Evolutionary conservation across 2,888 invertebrate species (phyloP), one percentile per base, ranked within the genome.

Genomic region (Agonopterix arenella): DNA sequence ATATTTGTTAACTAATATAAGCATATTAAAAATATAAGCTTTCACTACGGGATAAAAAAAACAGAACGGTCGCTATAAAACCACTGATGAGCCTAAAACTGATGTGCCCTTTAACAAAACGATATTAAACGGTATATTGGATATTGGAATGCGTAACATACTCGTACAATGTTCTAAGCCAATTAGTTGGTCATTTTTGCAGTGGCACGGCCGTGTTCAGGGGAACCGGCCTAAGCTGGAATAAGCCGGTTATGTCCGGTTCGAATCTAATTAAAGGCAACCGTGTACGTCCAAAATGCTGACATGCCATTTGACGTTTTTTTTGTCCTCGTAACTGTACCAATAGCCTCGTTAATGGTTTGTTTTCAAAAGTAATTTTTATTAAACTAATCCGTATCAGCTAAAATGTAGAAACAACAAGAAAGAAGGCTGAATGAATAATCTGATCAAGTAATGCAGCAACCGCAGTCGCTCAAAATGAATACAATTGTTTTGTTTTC

Each of bases 111-210:
- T 80, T 77, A 71, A 73, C 71, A 67, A 70, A 74, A 73, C 61
- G 64, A 77, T 75, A 74, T 79, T 80, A 74, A 73, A 73, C 70
- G 61, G 76, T 72, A 80, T 82, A 84, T 84, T 79, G 79, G 79
- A 78, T 83, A 83, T 81, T 76, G 78, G 79, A 82, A 77, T 76
- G 76, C 73, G 80, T 79, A 77, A 76, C 78, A 75, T 69, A 66
- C 68, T 52, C 46, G 50, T 59, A 70, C 74, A 77, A 76, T 78
- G 78, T 80, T 77, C 81, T 86, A 85, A 86, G 86, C 88, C 88
- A 86, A 85, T 86, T 88, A 88, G 85, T 74, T 82, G 82, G 77
- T 80, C 81, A 85, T 84, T 85, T 88, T 86, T 86, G 79, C 84
- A 80, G 74, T 73, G 68, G 74, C 80, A 74, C 76, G 80, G 72